phyloP scores from a whole-genome alignment of 1,140 invertebrate species.

The Brachystomella parvula region DNA sequence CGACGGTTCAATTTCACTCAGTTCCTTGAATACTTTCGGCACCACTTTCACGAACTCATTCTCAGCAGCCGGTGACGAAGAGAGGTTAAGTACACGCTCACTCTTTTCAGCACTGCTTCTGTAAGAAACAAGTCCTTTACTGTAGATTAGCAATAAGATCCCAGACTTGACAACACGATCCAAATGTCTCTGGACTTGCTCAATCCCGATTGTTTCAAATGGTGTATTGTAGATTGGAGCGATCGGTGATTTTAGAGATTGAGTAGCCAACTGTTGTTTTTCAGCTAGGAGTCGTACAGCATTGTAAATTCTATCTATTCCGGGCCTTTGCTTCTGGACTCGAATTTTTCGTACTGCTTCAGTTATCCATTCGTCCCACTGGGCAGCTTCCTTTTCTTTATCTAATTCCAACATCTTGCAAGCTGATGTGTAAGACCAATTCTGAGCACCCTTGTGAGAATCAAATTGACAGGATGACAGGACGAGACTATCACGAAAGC shows the following conservation, averaged over 20 bases:
- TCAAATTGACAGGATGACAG: no score
- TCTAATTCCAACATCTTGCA: conserved; percentile 7
- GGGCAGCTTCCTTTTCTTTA: conserved; percentile 26
- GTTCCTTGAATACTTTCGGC: conserved; percentile 31
- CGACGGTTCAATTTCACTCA: conserved; percentile 29
- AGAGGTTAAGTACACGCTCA: conserved; percentile 28
- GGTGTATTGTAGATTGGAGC: conserved; percentile 29
- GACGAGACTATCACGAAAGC: no score
- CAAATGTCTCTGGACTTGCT: conserved; percentile 34
- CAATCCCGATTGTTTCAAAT: conserved; percentile 32
- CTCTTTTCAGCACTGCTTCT: conserved; percentile 28
- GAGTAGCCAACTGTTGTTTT: conserved; percentile 32
- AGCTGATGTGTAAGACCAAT: neutral
- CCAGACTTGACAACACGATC: conserved; percentile 34
- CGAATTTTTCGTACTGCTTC: conserved; percentile 36
- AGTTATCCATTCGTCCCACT: conserved; percentile 35
- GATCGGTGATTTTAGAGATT: conserved; percentile 33
- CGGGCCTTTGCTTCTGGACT: conserved; percentile 34
- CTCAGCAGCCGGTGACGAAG: neutral
- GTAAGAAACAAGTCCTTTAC: conserved; percentile 31
- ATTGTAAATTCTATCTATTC: conserved; percentile 36
- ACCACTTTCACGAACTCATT: conserved; percentile 23
- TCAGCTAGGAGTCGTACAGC: conserved; percentile 35
- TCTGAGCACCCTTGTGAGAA: neutral
- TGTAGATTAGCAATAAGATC: conserved; percentile 25